Evolutionary conservation across 1,140 invertebrate species (phyloP), one percentile per base, ranked within the genome.

Genomic region (Drosophila seguyi): DNA sequence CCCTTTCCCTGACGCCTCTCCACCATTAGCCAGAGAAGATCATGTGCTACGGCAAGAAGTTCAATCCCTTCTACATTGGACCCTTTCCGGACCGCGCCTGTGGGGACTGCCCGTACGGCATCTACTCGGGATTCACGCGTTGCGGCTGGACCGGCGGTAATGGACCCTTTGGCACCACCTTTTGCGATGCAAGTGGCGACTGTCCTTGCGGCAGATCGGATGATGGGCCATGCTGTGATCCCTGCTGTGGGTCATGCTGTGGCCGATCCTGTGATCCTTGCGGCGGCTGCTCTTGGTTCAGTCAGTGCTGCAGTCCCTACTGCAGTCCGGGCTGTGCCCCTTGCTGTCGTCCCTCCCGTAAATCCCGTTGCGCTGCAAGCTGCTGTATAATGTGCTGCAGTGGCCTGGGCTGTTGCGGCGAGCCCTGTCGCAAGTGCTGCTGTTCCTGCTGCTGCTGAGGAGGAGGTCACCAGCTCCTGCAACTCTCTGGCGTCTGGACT

Each of bases 31-130:
- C 31, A 44, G 11, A 56, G 41, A 53, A 56, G 41, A 53, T 10
- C 22, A 79, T 79, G 75, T 78, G 63, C 65, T 42, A 31, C 36
- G 11, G 20, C 27, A 6, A 48, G 13, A 36, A 31, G 58, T 81
- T 81, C 39, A 81, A 81, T 75, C 79, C 79, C 0, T 80, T 80
- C 31, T 81, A 81, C 44, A 57, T 81, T 45, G 79, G 79, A 60
- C 79, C 79, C 16, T 75, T 29, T 60, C 79, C 79, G 34, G 69
- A 80, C 0, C n/a, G 56, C 18, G 77, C 79, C 1, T 81, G 79
- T 7, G 79, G 77, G 8, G 58, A 57, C 16, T 81, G 79, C 50
- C 79, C 79, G 4, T 75, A 69, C 45, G 79, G 79, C 6, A 47
- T 31, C 6, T 75, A 38, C 45, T 81, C 79, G 36, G 79, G 79